A percentile compares a stretch with the other conserved stretches of the same genome.
Conservation (phyloP, 2,113 vertebrate genomes). For the Asarcornis scutulata region DNA sequence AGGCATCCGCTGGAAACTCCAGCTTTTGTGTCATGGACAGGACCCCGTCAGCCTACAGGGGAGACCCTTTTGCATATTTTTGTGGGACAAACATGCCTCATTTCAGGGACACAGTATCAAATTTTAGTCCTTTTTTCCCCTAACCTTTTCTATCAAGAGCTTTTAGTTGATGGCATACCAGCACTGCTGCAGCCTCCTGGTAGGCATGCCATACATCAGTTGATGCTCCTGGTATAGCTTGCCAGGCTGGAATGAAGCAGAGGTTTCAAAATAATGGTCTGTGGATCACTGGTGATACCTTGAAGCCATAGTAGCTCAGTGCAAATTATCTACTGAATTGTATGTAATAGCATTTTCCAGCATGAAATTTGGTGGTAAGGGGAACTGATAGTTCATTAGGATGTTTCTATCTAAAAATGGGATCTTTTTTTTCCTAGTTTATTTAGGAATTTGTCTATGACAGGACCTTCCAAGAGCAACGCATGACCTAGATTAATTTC, state of each 20-base stretch:
- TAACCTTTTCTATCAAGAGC: not conserved
- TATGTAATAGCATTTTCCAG: not conserved
- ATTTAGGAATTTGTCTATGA: not conserved
- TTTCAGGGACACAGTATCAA: not conserved
- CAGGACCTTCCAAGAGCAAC: not conserved
- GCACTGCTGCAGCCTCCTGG: not conserved
- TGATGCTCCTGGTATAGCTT: not conserved
- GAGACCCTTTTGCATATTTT: not conserved
- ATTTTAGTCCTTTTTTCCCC: not conserved
- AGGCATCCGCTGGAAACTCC: not conserved
- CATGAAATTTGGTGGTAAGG: not conserved
- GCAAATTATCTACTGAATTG: not conserved
- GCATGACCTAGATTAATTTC: not conserved
- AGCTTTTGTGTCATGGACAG: not conserved
- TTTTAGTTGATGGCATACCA: not conserved
- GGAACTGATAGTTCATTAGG: not conserved
- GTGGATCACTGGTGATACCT: not conserved
- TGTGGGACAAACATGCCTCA: not conserved
- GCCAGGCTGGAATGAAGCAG: not conserved
- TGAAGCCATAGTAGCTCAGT: not conserved
- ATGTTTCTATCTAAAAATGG: not conserved
- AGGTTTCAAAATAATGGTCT: not conserved
- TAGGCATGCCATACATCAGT: not conserved
- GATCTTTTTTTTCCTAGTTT: not conserved
- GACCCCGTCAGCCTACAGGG: not conserved